Percentiles rank a stretch among this genome's conserved stretches.
Evolutionary conservation across 1,140 invertebrate genomes (phyloP).

Genomic region (Chelonus insularis): DNA sequence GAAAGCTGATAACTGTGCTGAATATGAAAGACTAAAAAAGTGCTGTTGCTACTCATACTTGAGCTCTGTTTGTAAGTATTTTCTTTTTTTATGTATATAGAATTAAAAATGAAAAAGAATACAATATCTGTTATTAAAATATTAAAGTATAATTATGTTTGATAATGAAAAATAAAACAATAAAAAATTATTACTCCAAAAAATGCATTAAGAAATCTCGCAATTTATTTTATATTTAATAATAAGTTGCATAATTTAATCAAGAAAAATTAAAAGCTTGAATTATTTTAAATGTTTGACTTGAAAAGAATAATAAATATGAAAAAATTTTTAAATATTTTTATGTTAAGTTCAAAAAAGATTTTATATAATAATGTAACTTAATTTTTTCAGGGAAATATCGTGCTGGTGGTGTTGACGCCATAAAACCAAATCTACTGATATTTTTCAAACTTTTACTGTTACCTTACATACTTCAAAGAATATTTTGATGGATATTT

Average conservation of each 20-base stretch:
- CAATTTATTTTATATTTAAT: too few species aligned
- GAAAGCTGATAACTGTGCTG: constrained; percentile 65
- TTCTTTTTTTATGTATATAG: neutral
- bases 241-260: too few species aligned
- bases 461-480: constrained; percentile 30
- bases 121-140: too few species aligned
- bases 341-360: neutral
- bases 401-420: constrained; percentile 39
- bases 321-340: too few species aligned
- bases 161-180: too few species aligned
- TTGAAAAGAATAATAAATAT: too few species aligned
- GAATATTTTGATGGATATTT: constrained; percentile 16
- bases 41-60: constrained; percentile 70
- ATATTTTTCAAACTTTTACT: constrained; percentile 11
- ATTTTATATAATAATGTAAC: constrained; percentile 20
- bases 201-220: too few species aligned
- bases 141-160: too few species aligned
- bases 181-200: too few species aligned
- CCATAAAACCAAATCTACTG: constrained; percentile 2
- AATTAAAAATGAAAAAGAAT: too few species aligned
- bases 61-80: constrained; percentile 64
- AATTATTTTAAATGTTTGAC: too few species aligned
- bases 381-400: constrained; percentile 49
- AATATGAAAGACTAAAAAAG: constrained; percentile 66
- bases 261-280: too few species aligned